Base-by-base conservation (phyloP, 2,888 invertebrate species). In the Oscheius sp. region DNA sequence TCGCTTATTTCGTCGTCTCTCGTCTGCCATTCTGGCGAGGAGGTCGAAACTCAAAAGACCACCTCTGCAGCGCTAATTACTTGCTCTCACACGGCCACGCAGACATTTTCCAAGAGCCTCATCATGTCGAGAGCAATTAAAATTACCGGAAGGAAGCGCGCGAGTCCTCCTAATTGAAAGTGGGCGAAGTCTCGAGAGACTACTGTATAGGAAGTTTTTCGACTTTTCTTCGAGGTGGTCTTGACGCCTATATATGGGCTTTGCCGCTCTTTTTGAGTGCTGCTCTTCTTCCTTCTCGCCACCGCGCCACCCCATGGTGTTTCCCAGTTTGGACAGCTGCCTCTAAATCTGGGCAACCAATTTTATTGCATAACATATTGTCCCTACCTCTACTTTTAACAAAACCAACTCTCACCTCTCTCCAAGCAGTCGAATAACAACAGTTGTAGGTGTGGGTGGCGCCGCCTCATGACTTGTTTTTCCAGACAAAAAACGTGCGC, bases 301-400 rank as follows among this genome's bases (percentile, higher is more conserved):
- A 33, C 33, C 58, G 35, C 37, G 35, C 37, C 33, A 33, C 35
- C 7, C 53, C 35, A 35, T 10, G 60, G 60, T 60, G 35, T 60
- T 60, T 11, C 58, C 60, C 60, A 11, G 60, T 60, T 33, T 60
- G 60, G n/a, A n/a, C 60, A 60, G 60, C 33, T 60, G 60, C n/a
- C 57, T 57, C 33, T 57, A 10, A 3, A 29, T 57, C 7, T 3
- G 42, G 42, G 42, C 3, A 42, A 42, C 2, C 29, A 10, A 10
- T 57, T 57, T 57, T 2, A 57, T 13, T 53, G 13, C 21, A 29
- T 57, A 57, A 57, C 29, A 42, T 3, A 42, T 42, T 42, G 21
- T 21, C 21, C 21, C 21, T 42, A 3, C 0, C 42, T 42, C 42
- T 42, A 42, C 42, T 42, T 42, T 0, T 42, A 42, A 42, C 42